Base-by-base conservation (phyloP, 2,113 vertebrate genomes). In the Astatoreochromis straeleni region DNA sequence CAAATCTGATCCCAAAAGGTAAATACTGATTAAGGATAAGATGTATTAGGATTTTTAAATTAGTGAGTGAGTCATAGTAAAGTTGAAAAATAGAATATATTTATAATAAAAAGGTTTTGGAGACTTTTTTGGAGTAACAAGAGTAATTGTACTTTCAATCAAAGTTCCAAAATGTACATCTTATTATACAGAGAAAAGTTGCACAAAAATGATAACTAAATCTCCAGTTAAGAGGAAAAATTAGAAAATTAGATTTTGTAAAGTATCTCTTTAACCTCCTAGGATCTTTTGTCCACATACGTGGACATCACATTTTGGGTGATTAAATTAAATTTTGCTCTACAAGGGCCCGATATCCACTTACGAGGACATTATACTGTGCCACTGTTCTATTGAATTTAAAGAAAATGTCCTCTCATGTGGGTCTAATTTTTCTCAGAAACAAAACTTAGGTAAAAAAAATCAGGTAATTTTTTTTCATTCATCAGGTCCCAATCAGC, bases 1-100 rank as follows among this genome's bases (percentile, higher is more conserved):
- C 14, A 91, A 73, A 8, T 19, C 93, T 4, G 93, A 96, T 1
- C 89, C 95, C 6, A 60, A 93, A 55, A 45, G 92, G 96, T 97
- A 88, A 94, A 94, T 87, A 13, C 3, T 13, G 38, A 73, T 11
- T 21, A 13, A 80, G 12, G 19, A 54, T 14, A 7, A 1, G 17
- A 26, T n/a, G 38, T 42, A 26, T 38, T 5, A 4, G 42, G 4
- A 45, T 17, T 47, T 45, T 14, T 24, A 24, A 24, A 21, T 70
- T 21, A 45, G 68, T 17, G 21, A 63, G 58, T 63, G 0, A 45
- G 21, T 26, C 68, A 45, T 45, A 26, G 21, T 45, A 45, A 17
- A 73, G 8, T 7, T 45, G 65, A 16, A 24, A 70, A 63, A 35
- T n/a, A 63, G 12, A 70, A 70, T 70, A 24, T 11, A 63, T 63